Percentiles rank a stretch among this genome's conserved stretches.
Evolutionary conservation across 2,113 vertebrate species (phyloP).

Genomic region (Kobus ellipsiprymnus): DNA sequence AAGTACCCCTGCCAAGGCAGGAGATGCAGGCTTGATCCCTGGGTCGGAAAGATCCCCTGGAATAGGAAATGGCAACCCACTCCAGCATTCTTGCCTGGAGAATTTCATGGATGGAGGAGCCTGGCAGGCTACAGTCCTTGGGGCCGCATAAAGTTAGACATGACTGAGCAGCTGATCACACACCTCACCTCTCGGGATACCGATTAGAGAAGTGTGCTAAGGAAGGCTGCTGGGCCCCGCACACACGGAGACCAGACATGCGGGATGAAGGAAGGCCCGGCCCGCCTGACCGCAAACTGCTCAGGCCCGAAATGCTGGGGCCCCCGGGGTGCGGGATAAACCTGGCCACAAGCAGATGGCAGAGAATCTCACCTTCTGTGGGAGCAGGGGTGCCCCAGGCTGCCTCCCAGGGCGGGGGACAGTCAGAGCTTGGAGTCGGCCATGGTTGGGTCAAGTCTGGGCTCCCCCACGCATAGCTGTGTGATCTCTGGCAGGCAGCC

Average conservation of each 20-base stretch:
- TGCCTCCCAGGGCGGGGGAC: not conserved
- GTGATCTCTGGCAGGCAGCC: not conserved
- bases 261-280: not conserved
- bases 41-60: not conserved
- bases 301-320: not conserved
- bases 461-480: not conserved
- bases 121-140: not conserved
- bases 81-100: not conserved
- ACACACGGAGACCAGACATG: not conserved
- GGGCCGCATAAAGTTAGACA: not conserved
- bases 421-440: not conserved
- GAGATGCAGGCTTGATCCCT: not conserved
- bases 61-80: not conserved
- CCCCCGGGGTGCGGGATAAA: not conserved
- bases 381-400: not conserved
- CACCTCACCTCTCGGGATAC: not conserved
- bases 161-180: not conserved
- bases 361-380: not conserved
- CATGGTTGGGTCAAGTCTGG: not conserved
- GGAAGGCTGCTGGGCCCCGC: not conserved
- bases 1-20: not conserved
- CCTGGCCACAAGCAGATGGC: not conserved
- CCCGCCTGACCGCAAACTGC: not conserved
- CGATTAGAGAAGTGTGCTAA: not conserved
- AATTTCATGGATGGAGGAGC: not conserved